Evolutionary conservation across 2,888 invertebrate species (phyloP).

Genomic region (Synanthedon formicaeformis): DNA sequence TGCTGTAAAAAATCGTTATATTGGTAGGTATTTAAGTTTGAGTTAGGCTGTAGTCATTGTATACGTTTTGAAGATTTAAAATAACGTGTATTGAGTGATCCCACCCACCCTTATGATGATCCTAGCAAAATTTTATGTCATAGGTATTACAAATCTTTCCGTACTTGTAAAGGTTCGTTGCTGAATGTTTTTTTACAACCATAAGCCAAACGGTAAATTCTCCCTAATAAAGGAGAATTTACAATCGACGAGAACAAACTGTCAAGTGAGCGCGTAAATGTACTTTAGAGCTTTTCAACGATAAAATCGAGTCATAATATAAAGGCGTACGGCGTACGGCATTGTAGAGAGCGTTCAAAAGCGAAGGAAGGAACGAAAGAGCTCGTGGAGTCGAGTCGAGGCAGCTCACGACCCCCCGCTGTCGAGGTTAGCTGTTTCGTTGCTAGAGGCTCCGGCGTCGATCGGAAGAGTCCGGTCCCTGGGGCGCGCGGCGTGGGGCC

Average conservation of each 20-base stretch:
- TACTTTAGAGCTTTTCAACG: conserved; percentile 36
- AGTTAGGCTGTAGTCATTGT: no score
- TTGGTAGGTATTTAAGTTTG: no score
- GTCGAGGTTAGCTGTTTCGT: conserved; percentile 55
- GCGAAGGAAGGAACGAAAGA: conserved; percentile 22
- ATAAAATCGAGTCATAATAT: conserved; percentile 37
- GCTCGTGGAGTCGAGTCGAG: conserved; percentile 33
- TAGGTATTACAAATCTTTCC: background rate
- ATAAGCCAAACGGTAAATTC: background rate
- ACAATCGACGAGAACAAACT: conserved; percentile 28
- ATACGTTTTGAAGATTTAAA: no score
- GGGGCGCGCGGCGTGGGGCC: conserved; percentile 20
- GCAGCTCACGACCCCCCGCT: conserved; percentile 51
- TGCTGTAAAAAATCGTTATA: no score
- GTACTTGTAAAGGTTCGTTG: background rate
- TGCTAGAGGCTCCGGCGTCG: conserved; percentile 54
- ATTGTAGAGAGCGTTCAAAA: conserved; percentile 4
- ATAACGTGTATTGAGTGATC: no score
- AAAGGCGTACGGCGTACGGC: background rate
- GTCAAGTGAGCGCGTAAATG: conserved; percentile 43
- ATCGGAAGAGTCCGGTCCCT: conserved; percentile 50
- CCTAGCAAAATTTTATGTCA: background rate
- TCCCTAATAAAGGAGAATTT: conserved; percentile 10
- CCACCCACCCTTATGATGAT: no score
- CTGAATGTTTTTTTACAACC: conserved; percentile 12